phyloP scores from a whole-genome alignment of 2,113 vertebrate species.

The Merops nubicus region DNA sequence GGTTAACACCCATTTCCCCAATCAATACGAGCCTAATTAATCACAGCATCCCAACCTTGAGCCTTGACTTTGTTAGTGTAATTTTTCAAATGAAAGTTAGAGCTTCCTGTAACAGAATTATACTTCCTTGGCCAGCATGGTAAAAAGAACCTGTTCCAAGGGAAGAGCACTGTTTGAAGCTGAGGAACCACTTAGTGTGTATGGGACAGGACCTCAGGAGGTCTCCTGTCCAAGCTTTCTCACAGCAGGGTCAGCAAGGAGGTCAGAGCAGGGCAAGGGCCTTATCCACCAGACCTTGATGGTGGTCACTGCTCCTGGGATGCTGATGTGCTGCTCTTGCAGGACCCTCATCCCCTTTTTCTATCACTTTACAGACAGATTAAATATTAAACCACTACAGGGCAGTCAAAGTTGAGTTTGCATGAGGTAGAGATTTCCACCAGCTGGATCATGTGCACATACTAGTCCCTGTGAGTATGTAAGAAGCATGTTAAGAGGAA shows the following conservation, averaged over 20 bases:
- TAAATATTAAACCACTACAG: background rate
- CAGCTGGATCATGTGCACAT: background rate
- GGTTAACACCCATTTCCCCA: background rate
- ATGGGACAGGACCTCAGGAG: background rate
- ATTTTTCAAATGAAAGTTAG: background rate
- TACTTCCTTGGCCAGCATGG: background rate
- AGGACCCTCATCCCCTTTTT: background rate
- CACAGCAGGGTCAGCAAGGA: background rate
- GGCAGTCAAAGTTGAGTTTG: background rate
- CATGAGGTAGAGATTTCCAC: accelerated
- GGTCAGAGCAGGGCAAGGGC: background rate
- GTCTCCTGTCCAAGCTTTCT: background rate
- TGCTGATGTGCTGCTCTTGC: background rate
- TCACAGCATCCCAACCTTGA: background rate
- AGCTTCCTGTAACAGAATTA: background rate
- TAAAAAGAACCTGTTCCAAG: background rate
- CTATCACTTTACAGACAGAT: background rate
- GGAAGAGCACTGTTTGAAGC: background rate
- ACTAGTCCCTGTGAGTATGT: too few relatives aligned
- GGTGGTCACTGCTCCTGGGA: background rate
- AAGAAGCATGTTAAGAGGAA: too few relatives aligned
- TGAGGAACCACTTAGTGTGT: background rate
- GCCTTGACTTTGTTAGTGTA: background rate
- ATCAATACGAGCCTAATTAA: too few relatives aligned
- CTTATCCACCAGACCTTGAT: background rate